Base-by-base conservation (phyloP, 1,140 invertebrate genomes). In the Formica selysi region DNA sequence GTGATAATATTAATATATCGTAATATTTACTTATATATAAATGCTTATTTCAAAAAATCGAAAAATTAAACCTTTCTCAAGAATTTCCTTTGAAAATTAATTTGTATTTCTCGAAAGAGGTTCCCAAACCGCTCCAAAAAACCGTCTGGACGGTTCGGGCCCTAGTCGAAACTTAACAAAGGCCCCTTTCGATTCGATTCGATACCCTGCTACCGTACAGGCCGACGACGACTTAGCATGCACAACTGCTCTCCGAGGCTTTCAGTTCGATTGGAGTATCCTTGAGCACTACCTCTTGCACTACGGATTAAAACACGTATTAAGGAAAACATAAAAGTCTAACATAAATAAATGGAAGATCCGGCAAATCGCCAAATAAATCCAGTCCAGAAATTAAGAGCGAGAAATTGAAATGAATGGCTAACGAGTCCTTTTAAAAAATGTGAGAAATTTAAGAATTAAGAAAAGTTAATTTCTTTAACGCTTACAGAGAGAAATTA, bases 251-350 rank as follows among this genome's bases (percentile, higher is more conserved):
- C 95, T 99, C 98, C 92, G 97, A 97, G 95, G 98, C 97, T 96
- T 97, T 98, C 92, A 96, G 97, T 96, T 99, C 98, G 92, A 97
- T 98, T 89, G 98, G 98, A 93, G 98, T 98, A 94, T 99, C 98
- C 96, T 99, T 98, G 94, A 99, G 97, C 95, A 99, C 98, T 95
- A 99, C 98, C 97, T 99, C 99, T 97, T 99, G 98, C 98, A 99
- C 98, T 99, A 96, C 94, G 93, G 92, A 93, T 93, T 93, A 91
- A 92, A 95, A 95, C 95, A 95, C 93, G 92, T 92, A 95, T 96
- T 96, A 96, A 97, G 96, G 96, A 96, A 97, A 96, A 96, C 94
- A 96, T 94, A 95, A 96, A 94, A 93, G 95, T 89, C 91, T 91
- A 94, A 94, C 83, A 38, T 79, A 92, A 91, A 91, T 59, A 92